Conservation (phyloP, 2,113 vertebrate species). For the Microtus pennsylvanicus region DNA sequence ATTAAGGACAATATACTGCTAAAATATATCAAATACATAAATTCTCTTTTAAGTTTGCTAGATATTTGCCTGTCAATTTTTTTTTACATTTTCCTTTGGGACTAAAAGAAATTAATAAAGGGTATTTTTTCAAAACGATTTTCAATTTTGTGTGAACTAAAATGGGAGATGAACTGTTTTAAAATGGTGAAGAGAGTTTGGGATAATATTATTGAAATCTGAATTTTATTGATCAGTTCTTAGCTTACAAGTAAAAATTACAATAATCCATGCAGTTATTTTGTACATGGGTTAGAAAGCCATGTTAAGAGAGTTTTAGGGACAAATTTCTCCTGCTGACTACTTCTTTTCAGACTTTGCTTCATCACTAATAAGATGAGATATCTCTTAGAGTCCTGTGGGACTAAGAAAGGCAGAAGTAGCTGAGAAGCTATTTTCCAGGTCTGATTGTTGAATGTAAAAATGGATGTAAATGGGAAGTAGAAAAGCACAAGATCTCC, state of each 20-base stretch:
- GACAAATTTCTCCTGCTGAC: background rate
- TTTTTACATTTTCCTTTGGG: background rate
- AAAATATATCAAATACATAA: background rate
- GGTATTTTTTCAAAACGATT: background rate
- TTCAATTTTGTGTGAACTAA: background rate
- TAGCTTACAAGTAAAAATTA: background rate
- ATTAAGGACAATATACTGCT: background rate
- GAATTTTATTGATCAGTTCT: background rate
- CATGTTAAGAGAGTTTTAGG: background rate
- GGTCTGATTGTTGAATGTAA: no score
- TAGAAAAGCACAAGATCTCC: no score
- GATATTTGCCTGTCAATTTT: background rate
- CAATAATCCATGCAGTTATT: background rate
- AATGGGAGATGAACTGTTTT: background rate
- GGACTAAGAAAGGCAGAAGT: accelerated
- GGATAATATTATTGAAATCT: background rate
- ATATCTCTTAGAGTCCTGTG: background rate
- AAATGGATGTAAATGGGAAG: no score
- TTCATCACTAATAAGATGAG: background rate
- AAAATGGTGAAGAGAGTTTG: background rate
- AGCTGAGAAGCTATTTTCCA: background rate
- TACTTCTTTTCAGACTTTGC: background rate
- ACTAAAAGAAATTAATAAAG: conserved; percentile 12
- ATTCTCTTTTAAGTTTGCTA: background rate
- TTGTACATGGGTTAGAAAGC: background rate